A percentile compares a stretch with the other conserved stretches of the same genome.
phyloP scores from a whole-genome alignment of 2,797 vertebrate genomes.

The Neosilurus hyrtlii region DNA sequence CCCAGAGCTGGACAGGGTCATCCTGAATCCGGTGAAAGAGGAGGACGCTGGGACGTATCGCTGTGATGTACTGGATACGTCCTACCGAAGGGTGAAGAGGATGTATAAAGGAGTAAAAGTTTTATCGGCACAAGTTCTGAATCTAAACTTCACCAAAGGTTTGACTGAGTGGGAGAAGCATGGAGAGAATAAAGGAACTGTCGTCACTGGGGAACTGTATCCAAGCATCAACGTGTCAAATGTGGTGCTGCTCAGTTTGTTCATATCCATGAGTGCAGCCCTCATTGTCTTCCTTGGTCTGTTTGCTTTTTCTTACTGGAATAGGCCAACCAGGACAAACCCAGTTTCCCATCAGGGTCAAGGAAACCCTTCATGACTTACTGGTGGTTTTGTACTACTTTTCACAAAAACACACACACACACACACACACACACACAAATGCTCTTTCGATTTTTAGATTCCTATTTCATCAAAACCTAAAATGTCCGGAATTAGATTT shows the following conservation, averaged over 20 bases:
- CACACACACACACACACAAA: not conserved
- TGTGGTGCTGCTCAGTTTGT: slow-evolving; percentile 47
- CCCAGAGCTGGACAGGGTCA: slow-evolving; percentile 59
- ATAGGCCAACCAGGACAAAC: slow-evolving; percentile 2
- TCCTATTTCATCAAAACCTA: not conserved
- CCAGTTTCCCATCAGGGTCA: slow-evolving; percentile 11
- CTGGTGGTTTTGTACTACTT: not conserved
- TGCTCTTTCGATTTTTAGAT: not conserved
- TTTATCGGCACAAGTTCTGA: slow-evolving; percentile 63
- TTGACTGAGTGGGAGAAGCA: slow-evolving; percentile 58
- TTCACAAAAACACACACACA: not conserved
- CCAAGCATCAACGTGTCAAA: slow-evolving; percentile 20
- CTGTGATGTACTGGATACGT: slow-evolving; percentile 76
- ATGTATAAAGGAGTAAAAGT: slow-evolving; percentile 82
- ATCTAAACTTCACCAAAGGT: slow-evolving; percentile 73
- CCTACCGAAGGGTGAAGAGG: slow-evolving; percentile 72
- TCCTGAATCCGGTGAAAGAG: slow-evolving; percentile 70
- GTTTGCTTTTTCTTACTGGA: slow-evolving; percentile 22
- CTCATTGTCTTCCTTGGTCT: slow-evolving; percentile 38
- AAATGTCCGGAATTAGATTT: not conserved
- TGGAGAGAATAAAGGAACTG: slow-evolving; percentile 33
- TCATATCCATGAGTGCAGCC: not conserved
- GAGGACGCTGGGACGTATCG: slow-evolving; percentile 83
- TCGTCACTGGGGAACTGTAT: slow-evolving; percentile 7
- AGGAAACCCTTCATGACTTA: not conserved